Percentiles rank a stretch among this genome's conserved stretches.
Conservation (phyloP, 2,888 invertebrate species). For the Drosophila paranaensis region DNA sequence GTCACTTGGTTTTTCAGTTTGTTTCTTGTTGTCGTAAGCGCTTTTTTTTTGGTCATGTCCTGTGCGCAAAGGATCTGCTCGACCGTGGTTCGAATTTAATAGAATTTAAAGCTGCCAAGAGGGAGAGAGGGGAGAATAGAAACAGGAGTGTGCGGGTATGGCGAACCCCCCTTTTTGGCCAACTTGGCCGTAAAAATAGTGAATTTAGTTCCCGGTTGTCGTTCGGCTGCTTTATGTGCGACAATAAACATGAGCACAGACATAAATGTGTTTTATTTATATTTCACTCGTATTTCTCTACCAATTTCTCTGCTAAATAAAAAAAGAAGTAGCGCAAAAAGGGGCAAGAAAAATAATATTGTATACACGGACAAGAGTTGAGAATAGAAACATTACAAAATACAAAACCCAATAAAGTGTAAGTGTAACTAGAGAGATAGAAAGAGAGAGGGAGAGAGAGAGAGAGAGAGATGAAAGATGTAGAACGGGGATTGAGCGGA, state of each 20-base stretch:
- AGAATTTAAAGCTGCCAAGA: constrained; percentile 69
- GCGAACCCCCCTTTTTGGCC: constrained; percentile 55
- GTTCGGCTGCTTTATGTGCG: constrained; percentile 71
- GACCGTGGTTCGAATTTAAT: constrained; percentile 58
- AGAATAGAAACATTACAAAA: constrained; percentile 61
- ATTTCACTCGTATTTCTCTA: constrained; percentile 23
- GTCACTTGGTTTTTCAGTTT: constrained; percentile 47
- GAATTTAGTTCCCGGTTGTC: constrained; percentile 46
- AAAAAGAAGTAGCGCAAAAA: constrained; percentile 26
- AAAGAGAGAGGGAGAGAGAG: background rate
- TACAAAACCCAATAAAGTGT: constrained; percentile 74
- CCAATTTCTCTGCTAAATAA: constrained; percentile 20
- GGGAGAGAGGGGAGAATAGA: background rate
- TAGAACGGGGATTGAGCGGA: background rate
- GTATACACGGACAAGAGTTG: constrained; percentile 41
- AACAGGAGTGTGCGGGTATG: background rate
- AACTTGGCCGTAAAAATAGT: constrained; percentile 73
- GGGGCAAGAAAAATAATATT: constrained; percentile 31
- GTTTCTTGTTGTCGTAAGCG: constrained; percentile 56
- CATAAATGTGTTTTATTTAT: constrained; percentile 70
- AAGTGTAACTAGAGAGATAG: constrained; percentile 63
- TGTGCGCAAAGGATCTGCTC: constrained; percentile 23
- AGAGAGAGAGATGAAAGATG: constrained; percentile 5
- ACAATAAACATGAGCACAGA: constrained; percentile 78
- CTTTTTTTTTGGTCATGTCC: constrained; percentile 33